Evolutionary conservation across 2,888 invertebrate genomes (phyloP), one percentile per base, ranked within the genome.

Genomic region (Leistus spinibarbis): DNA sequence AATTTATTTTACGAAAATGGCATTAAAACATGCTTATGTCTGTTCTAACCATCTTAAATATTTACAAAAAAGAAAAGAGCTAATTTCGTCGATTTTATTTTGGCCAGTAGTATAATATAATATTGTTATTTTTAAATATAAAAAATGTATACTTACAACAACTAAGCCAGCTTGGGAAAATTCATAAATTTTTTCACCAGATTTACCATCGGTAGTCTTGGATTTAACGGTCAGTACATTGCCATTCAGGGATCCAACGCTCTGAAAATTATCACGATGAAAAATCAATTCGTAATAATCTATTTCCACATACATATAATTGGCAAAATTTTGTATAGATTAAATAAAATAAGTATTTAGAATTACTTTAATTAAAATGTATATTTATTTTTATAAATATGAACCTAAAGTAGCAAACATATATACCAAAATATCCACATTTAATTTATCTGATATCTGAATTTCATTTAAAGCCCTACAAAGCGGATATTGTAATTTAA

Each of bases 131-230:
- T 20, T 23, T 7, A 22, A 1, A 9, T 23, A 23, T 10, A 54
- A 54, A 71, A 16, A 13, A 10, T 54, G 24, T 56, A 20, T 63
- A 67, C 73, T 67, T 67, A 73, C 73, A 57, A 75, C 75, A 63
- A 75, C 69, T 10, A 75, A 24, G 7, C 75, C 75, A 40, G 16
- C 27, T 17, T 69, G 69, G 40, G 24, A 54, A 54, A 75, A 75
- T 40, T 75, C 75, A 24, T 75, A 75, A n/a, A 69, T 64, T 56
- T 75, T 75, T 63, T 75, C 63, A n/a, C 75, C 75, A 10, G 63
- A 54, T 54, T 75, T 75, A 16, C 75, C 75, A 64, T 75, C 75
- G 5, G 54, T 13, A 13, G 75, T 69, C 19, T 10, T 69, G 5
- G 69, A 69, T 24, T 75, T 75, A 7, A 75, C 56, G 9, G 69